phyloP scores from a whole-genome alignment of 2,797 vertebrate genomes.

The Xiphophorus birchmanni region DNA sequence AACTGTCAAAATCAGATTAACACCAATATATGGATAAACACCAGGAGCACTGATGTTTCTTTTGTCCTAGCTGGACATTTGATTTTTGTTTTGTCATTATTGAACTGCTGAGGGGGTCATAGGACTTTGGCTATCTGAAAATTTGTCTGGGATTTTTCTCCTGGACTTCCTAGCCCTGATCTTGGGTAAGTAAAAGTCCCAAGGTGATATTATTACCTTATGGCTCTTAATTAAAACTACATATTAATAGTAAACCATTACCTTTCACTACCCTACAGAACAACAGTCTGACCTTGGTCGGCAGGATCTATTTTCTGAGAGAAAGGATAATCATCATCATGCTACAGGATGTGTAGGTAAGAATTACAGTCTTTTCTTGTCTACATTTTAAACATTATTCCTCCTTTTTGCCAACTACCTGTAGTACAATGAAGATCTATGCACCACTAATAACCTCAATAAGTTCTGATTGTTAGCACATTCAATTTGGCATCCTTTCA shows the following conservation, averaged over 20 bases:
- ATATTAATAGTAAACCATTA: background rate
- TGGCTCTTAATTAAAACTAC: background rate
- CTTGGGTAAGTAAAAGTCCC: background rate
- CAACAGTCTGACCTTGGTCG: background rate
- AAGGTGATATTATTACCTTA: background rate
- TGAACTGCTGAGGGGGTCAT: background rate
- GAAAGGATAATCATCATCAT: background rate
- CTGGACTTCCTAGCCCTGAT: background rate
- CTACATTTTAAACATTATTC: background rate
- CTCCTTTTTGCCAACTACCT: background rate
- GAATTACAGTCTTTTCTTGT: background rate
- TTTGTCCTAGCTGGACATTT: background rate
- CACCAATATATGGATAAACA: no score
- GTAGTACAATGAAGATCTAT: background rate
- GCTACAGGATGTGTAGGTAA: background rate
- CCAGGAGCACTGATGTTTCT: background rate
- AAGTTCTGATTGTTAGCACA: background rate
- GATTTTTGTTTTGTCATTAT: background rate
- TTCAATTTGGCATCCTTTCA: constrained; percentile 4
- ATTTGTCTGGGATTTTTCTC: background rate
- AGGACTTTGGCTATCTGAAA: background rate
- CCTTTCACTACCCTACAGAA: background rate
- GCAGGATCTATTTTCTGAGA: background rate
- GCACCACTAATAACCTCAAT: background rate
- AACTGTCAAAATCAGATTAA: background rate